Evolutionary conservation across 2,888 invertebrate genomes (phyloP).

Genomic region (Euphydryas editha): DNA sequence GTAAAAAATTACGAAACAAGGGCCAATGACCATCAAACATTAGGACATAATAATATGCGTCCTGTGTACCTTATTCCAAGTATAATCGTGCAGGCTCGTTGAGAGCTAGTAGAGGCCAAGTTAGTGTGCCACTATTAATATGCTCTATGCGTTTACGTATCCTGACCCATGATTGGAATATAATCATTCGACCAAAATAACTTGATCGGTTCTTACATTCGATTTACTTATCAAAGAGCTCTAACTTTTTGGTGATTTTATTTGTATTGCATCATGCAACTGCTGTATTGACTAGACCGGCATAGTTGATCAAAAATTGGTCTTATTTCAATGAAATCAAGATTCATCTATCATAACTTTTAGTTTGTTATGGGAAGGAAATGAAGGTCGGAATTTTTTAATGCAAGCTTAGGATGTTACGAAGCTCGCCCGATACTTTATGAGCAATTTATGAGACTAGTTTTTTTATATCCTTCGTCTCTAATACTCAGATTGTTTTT

Average conservation of each 20-base stretch:
- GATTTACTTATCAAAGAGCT: constrained; percentile 34
- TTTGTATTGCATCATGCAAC: constrained; percentile 48
- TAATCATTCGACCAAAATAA: constrained; percentile 44
- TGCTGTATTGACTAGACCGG: constrained; percentile 15
- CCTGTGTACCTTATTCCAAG: constrained; percentile 41
- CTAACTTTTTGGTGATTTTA: constrained; percentile 44
- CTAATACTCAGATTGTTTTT: constrained; percentile 6
- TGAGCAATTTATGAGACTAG: constrained; percentile 28
- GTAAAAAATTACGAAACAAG: constrained; percentile 20
- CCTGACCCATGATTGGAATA: constrained; percentile 64
- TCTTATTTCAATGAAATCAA: constrained; percentile 17
- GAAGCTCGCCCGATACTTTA: constrained; percentile 37
- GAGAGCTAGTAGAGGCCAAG: constrained; percentile 47
- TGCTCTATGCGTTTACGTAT: constrained; percentile 56
- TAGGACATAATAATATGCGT: constrained; percentile 35
- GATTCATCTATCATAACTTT: background rate
- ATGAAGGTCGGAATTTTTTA: constrained; percentile 56
- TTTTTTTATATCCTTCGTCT: constrained; percentile 18
- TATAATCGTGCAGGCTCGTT: constrained; percentile 43
- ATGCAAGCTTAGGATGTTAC: constrained; percentile 50
- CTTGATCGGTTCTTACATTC: constrained; percentile 33
- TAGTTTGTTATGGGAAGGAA: constrained; percentile 49
- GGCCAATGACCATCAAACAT: constrained; percentile 42
- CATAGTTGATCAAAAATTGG: constrained; percentile 19
- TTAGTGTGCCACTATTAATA: constrained; percentile 64